Evolutionary conservation across 1,140 invertebrate species (phyloP), one percentile per base, ranked within the genome.

Genomic region (Ips nitidus): DNA sequence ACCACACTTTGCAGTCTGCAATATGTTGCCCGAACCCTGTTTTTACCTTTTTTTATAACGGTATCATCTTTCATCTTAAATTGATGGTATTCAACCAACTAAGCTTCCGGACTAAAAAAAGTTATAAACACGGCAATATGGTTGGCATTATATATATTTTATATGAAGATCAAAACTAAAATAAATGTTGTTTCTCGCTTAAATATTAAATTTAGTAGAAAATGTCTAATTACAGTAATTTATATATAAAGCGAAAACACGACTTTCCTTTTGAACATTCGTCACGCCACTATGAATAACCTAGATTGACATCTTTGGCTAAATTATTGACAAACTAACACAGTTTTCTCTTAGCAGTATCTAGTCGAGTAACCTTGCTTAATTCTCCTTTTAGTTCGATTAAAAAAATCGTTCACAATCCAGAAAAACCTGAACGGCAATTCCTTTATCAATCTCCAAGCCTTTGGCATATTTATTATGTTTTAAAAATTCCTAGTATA

Each of bases 251-350:
- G 52, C 7, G 7, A 67, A 67, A 40, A 52, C n/a, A 4, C 45
- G 42, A 41, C 43, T 58, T 67, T 67, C 59, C 65, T 67, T 56
- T 41, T 52, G 43, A 4, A 52, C 50, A 67, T 67, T 67, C 56
- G 43, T 59, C 65, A 59, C 41, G 55, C 55, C 52, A 59, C 65
- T 22, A 59, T 67, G 22, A 22, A 22, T 67, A 67, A 67, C 65
- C 65, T 38, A 67, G 42, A 58, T 67, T 67, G 65, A 67, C 65
- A 67, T 67, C 56, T 67, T 47, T 67, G 41, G 56, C 39, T 50
- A 67, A 59, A 67, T 67, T 59, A 67, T 67, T 67, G 55, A 67
- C 65, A 67, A 67, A 67, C 56, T 67, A 67, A 67, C 65, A 67
- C 43, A 50, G 65, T 67, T 67, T 67, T 67, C 55, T 67, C 55